Base-by-base conservation (phyloP, 2,888 invertebrate genomes). In the Microctonus aethiopoides region DNA sequence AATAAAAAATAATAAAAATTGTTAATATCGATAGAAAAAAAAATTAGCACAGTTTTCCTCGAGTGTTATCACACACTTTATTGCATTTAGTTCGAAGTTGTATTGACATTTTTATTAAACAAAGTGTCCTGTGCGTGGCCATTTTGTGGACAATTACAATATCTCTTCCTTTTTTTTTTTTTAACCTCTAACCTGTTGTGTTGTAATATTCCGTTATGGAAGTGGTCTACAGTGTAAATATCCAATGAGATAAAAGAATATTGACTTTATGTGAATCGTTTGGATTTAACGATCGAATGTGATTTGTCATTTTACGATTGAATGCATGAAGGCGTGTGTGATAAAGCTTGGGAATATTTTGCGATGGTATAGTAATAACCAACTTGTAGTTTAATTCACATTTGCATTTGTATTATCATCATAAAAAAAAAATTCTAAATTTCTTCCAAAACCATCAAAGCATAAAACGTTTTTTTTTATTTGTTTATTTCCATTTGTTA, bases 201-300 rank as follows among this genome's bases (percentile, higher is more conserved):
- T 46, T 46, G 13, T 39, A 39, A n/a, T 39, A 46, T 46, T 46
- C 46, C 46, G 46, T 46, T 46, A 46, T 46, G 16, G 46, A n/a
- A n/a, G n/a, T n/a, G n/a, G n/a, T n/a, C n/a, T n/a, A n/a, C n/a
- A n/a, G n/a, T n/a, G n/a, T n/a, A n/a, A 29, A 29, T 5, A 29
- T 29, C 3, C 4, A 7, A 29, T 29, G 29, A 29, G 7, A 29
- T 7, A 29, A 29, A 29, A 29, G 3, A 29, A 29, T 29, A 29
- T 29, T 29, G 29, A 29, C 3, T 29, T 29, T 68, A 71, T 59
- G 32, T 69, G 56, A 36, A 57, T 71, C 68, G 71, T 71, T 52
- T 63, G 57, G 57, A 68, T 69, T 71, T 71, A 71, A 71, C 71
- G 71, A 71, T 64, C 57, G 51, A 57, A 34, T 57, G 2, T 57